These are phyloP conservation scores for Limonius californicus DNA, from an alignment of 1,140 invertebrate genomes.

Conservation along the genomic window DNA sequence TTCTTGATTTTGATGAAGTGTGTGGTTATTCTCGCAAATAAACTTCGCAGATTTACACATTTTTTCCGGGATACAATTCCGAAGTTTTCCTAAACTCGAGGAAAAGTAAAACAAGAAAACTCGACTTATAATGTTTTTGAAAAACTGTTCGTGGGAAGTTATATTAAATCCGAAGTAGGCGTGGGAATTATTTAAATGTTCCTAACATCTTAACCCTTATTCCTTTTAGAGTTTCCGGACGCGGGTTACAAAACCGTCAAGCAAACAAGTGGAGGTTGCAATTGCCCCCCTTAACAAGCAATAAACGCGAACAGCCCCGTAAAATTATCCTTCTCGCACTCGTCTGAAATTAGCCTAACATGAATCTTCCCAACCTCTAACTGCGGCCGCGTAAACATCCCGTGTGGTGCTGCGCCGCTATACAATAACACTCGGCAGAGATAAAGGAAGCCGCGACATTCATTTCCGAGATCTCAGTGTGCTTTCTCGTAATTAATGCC, in stretches of 20 bases:
- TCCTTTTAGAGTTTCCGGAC: background rate
- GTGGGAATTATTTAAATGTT: conserved; percentile 11
- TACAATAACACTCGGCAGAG: conserved; percentile 30
- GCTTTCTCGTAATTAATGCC: conserved; percentile 41
- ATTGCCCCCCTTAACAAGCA: conserved; percentile 36
- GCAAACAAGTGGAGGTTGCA: conserved; percentile 24
- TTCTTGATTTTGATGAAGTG: too few relatives aligned
- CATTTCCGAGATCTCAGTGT: conserved; percentile 40
- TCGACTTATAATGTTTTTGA: too few relatives aligned
- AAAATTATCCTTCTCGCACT: conserved; percentile 32
- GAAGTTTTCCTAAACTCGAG: too few relatives aligned
- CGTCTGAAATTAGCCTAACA: conserved; percentile 32
- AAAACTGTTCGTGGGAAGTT: too few relatives aligned
- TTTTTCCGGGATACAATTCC: too few relatives aligned
- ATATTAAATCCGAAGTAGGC: background rate
- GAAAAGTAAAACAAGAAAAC: too few relatives aligned
- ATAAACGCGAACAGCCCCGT: conserved; percentile 30
- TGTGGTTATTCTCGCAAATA: too few relatives aligned
- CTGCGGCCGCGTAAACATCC: conserved; percentile 27
- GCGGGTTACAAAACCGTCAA: conserved; percentile 4
- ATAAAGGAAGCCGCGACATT: conserved; percentile 44
- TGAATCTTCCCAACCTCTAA: conserved; percentile 30
- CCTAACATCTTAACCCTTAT: conserved; percentile 3
- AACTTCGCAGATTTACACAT: too few relatives aligned
- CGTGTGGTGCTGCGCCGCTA: conserved; percentile 20